These are phyloP conservation scores for Phalacrocorax brasilianus DNA, from an alignment of 2,113 vertebrate species.

Conservation along the genomic window DNA sequence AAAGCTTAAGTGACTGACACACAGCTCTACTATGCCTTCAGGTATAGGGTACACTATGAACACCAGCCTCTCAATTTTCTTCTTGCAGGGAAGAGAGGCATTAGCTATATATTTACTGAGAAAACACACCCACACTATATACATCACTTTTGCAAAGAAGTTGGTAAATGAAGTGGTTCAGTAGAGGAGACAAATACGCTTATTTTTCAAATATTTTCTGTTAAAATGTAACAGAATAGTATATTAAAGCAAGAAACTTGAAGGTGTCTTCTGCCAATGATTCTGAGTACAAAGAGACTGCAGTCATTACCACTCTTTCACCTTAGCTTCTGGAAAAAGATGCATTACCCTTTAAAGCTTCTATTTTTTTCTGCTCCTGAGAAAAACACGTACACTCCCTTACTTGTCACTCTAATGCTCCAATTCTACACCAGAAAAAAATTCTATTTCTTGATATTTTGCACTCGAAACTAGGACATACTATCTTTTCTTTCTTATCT, in stretches of 20 bases:
- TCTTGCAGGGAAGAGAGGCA: neutral
- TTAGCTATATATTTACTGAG: neutral
- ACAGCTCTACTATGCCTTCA: neutral
- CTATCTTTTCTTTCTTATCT: conserved; percentile 30
- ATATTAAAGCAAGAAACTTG: neutral
- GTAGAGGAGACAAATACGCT: neutral
- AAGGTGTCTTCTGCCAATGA: neutral
- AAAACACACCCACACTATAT: neutral
- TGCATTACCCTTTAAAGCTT: neutral
- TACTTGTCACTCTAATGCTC: conserved; percentile 1
- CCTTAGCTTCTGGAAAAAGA: neutral
- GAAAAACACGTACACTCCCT: neutral
- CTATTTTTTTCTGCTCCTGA: neutral
- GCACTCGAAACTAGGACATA: conserved; percentile 21
- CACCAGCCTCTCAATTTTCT: neutral
- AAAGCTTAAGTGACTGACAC: neutral
- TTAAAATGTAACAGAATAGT: neutral
- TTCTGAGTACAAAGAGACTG: neutral
- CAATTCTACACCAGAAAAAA: neutral
- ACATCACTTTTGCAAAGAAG: neutral
- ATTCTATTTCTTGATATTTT: conserved; percentile 2
- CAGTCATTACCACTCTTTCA: neutral
- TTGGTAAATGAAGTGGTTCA: neutral
- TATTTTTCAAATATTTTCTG: neutral
- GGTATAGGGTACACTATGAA: neutral